Evolutionary conservation across 2,113 vertebrate species (phyloP), one percentile per base, ranked within the genome.

Genomic region (Esox niger): DNA sequence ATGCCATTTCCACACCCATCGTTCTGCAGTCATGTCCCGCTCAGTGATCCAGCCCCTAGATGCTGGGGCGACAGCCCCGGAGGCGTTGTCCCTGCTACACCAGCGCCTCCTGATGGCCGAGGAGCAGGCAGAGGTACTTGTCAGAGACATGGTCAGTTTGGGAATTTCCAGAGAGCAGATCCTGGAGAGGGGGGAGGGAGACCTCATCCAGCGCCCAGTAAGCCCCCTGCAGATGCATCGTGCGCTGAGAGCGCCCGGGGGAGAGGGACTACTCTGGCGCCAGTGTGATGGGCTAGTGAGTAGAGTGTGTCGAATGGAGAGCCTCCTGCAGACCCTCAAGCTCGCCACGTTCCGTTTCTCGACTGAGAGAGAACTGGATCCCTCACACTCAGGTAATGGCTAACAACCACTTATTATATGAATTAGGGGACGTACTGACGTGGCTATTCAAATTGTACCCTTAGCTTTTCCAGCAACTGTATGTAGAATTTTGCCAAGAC

Each of bases 241-340:
- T 21, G 70, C 66, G n/a, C 35, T 66, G 3, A 57, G 60, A 13
- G 55, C 30, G 15, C 30, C 29, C 1, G 79, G 70, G 71, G 79
- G 85, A 47, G 79, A 68, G 32, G 70, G 82, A 8, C 27, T 80
- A 1, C 68, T 84, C 4, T 88, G 89, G 88, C 85, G 76, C 59
- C 90, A 80, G 65, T 86, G 79, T 62, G 85, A 90, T 55, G 80
- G 75, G n/a, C 75, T 92, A 13, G 76, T 90, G 69, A 88, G 82
- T n/a, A 64, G 79, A 29, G 85, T 81, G 57, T 87, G 82, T 74
- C 78, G 25, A 0, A 61, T 91, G n/a, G 91, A 92, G 76, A 90
- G 84, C 30, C 75, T 91, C 35, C 76, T 92, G n/a, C 90, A 94
- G 31, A 87, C 91, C 13, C 60, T 93, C 65, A 91, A 90, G 66